Conservation (phyloP, 2,797 vertebrate genomes). For the Phaenicophaeus curvirostris region DNA sequence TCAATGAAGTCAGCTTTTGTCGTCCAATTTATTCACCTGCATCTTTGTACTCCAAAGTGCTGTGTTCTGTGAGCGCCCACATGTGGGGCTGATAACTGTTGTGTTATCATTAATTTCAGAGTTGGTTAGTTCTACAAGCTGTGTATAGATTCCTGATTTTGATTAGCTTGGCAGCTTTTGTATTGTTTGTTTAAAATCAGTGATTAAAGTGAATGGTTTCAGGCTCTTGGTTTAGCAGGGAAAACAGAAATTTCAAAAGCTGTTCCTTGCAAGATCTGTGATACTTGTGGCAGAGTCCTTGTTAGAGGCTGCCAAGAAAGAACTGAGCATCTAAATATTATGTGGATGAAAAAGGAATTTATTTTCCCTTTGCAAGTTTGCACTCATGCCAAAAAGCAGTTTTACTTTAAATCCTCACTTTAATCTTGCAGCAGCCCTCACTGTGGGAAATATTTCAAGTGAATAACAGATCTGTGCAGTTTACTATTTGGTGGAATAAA, state of each 20-base stretch:
- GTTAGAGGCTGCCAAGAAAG: background rate
- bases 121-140: background rate
- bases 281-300: background rate
- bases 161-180: background rate
- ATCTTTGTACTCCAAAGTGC: fast-evolving
- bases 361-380: background rate
- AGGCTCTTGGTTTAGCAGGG: background rate
- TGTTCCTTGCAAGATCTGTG: background rate
- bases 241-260: background rate
- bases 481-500: background rate
- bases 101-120: background rate
- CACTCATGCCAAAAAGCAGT: background rate
- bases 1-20: background rate
- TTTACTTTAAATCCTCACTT: background rate
- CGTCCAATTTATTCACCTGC: fast-evolving
- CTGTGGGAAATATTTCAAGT: background rate
- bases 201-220: background rate
- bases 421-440: background rate
- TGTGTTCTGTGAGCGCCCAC: fast-evolving
- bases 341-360: background rate
- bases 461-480: background rate
- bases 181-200: background rate
- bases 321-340: constrained; percentile 22
- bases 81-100: background rate
- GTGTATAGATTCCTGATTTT: background rate